phyloP scores from a whole-genome alignment of 2,888 invertebrate species.

The Ectropis crepuscularia region DNA sequence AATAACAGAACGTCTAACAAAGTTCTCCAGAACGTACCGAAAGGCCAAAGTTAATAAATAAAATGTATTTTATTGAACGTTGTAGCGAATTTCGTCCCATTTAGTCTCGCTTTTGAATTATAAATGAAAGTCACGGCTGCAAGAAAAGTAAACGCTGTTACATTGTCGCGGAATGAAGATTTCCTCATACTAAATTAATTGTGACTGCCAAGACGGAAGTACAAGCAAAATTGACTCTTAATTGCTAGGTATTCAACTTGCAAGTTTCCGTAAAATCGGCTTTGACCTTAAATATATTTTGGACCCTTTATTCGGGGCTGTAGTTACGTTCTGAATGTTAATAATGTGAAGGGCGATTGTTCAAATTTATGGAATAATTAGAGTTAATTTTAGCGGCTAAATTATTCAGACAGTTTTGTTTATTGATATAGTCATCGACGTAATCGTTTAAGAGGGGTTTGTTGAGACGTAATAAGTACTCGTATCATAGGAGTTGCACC shows the following conservation, averaged over 20 bases:
- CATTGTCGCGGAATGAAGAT: conserved; percentile 76
- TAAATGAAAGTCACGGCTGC: conserved; percentile 61
- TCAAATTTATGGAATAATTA: conserved; percentile 81
- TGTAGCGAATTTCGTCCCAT: conserved; percentile 35
- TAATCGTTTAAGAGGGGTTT: conserved; percentile 46
- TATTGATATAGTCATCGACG: conserved; percentile 58
- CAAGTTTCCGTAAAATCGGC: conserved; percentile 70
- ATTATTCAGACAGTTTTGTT: conserved; percentile 64
- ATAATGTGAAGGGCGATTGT: conserved; percentile 75
- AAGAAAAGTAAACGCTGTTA: conserved; percentile 69
- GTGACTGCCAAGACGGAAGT: conserved; percentile 57
- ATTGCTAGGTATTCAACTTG: conserved; percentile 68
- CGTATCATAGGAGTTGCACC: too few species aligned
- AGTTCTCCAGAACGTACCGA: conserved; percentile 6
- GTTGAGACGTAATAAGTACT: neutral
- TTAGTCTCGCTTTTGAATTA: conserved; percentile 54
- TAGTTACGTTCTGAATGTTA: conserved; percentile 79
- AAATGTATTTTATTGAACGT: conserved; percentile 33
- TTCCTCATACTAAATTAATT: conserved; percentile 79
- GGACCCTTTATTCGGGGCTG: conserved; percentile 73
- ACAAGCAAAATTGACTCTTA: conserved; percentile 73
- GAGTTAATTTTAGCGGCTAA: conserved; percentile 72
- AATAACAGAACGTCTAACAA: conserved; percentile 23
- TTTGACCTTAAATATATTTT: conserved; percentile 74
- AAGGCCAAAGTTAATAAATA: conserved; percentile 43